Evolutionary conservation across 2,888 invertebrate genomes (phyloP).

Genomic region (Erebia epiphron): DNA sequence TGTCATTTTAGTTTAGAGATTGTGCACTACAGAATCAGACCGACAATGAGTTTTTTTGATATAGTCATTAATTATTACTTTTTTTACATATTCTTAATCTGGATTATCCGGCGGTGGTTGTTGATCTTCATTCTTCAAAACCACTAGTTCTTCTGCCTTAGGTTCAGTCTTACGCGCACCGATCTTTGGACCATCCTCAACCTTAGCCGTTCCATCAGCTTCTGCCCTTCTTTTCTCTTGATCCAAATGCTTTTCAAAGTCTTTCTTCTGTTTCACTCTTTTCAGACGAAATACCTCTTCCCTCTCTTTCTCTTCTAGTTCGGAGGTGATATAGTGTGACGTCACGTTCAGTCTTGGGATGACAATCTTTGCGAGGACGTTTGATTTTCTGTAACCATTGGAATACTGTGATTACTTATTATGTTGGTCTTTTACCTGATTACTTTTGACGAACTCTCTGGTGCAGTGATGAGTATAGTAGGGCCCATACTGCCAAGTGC

Average conservation of each 20-base stretch:
- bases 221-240: conserved; percentile 17
- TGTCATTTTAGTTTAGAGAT: too few relatives aligned
- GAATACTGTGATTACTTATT: background rate
- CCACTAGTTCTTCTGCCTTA: background rate
- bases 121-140: background rate
- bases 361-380: conserved; percentile 49
- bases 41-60: too few relatives aligned
- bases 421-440: background rate
- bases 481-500: too few relatives aligned
- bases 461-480: too few relatives aligned
- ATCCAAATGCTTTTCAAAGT: conserved; percentile 37
- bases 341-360: conserved; percentile 48
- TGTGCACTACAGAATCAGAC: too few relatives aligned
- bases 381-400: conserved; percentile 51
- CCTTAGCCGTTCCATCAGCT: background rate
- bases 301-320: conserved; percentile 49
- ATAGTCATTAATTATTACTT: too few relatives aligned
- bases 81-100: background rate
- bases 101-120: background rate
- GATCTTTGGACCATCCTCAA: background rate
- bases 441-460: too few relatives aligned
- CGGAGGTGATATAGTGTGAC: conserved; percentile 47
- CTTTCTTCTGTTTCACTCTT: conserved; percentile 44
- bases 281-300: conserved; percentile 54
- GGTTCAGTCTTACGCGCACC: background rate